These are phyloP conservation scores for Nothocercus julius DNA, from an alignment of 2,113 vertebrate species.

Conservation along the genomic window DNA sequence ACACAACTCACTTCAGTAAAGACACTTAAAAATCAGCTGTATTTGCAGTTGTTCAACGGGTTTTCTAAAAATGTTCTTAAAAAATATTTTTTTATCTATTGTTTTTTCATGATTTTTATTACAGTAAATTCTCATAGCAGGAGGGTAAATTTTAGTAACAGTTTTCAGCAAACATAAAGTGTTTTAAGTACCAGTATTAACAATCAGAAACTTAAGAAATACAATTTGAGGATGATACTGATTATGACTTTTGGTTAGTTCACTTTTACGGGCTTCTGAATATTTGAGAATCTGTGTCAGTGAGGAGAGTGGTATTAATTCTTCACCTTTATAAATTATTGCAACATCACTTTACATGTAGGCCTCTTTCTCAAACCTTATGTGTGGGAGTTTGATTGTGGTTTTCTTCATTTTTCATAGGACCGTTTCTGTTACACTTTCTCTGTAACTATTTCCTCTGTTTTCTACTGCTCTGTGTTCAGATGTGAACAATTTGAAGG, in stretches of 20 bases:
- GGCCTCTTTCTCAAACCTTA: constrained; percentile 59
- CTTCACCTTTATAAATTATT: constrained; percentile 63
- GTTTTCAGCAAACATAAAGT: constrained; percentile 42
- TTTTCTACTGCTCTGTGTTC: constrained; percentile 61
- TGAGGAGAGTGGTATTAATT: constrained; percentile 35
- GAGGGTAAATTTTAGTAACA: constrained; percentile 51
- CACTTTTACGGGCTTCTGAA: neutral
- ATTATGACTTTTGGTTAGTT: constrained; percentile 34
- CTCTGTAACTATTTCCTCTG: constrained; percentile 30
- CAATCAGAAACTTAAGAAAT: constrained; percentile 35
- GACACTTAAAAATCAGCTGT: constrained; percentile 52
- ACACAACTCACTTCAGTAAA: constrained; percentile 59
- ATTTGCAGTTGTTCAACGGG: constrained; percentile 58
- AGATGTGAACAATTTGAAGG: constrained; percentile 61
- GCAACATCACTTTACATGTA: constrained; percentile 60
- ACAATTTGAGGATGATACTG: neutral
- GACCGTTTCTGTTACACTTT: constrained; percentile 58
- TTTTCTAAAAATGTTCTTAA: constrained; percentile 74
- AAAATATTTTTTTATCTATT: constrained; percentile 74
- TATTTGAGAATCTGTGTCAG: constrained; percentile 2
- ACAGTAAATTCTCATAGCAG: constrained; percentile 42
- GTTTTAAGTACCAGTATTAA: constrained; percentile 64
- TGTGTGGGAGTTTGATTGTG: constrained; percentile 20
- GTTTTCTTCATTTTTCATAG: constrained; percentile 18
- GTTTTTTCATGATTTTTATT: constrained; percentile 62